Evolutionary conservation across 1,140 invertebrate species (phyloP).

Genomic region (Heliconius hermathena): DNA sequence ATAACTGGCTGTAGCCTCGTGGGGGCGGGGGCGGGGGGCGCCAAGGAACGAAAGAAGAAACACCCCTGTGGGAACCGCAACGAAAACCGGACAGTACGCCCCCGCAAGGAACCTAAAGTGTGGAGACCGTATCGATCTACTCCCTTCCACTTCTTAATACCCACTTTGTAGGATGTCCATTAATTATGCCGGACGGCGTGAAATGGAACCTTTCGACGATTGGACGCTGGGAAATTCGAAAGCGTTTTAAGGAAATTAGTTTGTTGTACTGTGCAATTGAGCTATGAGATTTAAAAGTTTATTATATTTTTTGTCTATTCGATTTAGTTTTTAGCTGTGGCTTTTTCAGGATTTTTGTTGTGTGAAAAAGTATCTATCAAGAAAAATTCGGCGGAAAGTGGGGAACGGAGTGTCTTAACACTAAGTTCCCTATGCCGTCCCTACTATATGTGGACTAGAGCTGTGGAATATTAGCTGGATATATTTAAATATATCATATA

Average conservation of each 20-base stretch:
- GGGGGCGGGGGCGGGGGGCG: conserved; percentile 38
- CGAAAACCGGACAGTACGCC: conserved; percentile 60
- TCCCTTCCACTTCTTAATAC: conserved; percentile 69
- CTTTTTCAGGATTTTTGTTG: no score
- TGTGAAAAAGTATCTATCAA: no score
- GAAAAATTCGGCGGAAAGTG: no score
- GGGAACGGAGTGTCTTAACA: no score
- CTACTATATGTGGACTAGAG: no score
- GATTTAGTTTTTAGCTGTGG: not conserved
- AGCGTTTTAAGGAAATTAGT: conserved; percentile 59
- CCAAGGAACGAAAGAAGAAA: conserved; percentile 78
- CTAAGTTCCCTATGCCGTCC: no score
- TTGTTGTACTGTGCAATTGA: conserved; percentile 57
- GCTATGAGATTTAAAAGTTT: conserved; percentile 38
- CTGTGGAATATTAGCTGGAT: no score
- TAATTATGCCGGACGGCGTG: conserved; percentile 69
- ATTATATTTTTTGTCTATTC: not conserved
- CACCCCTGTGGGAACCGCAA: conserved; percentile 54
- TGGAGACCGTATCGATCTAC: conserved; percentile 68
- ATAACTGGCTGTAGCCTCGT: conserved; percentile 48
- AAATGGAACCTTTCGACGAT: conserved; percentile 64
- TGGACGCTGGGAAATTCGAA: conserved; percentile 55
- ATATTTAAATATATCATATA: no score
- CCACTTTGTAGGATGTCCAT: conserved; percentile 75
- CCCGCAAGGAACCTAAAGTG: conserved; percentile 71